These are phyloP conservation scores for Pristiophorus japonicus DNA, from an alignment of 2,113 vertebrate genomes.

Conservation along the genomic window DNA sequence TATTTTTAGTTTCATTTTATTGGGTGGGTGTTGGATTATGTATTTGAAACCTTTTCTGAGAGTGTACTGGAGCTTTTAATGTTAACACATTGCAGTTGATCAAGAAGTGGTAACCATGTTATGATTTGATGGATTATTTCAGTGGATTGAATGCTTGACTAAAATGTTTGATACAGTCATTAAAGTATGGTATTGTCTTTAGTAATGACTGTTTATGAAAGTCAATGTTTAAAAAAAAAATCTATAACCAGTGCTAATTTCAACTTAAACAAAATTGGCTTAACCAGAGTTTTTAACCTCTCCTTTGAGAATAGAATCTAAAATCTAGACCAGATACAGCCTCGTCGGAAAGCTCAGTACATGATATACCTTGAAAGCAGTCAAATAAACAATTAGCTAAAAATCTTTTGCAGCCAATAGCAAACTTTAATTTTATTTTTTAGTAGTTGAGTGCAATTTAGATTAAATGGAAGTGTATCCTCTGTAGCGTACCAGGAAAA, in stretches of 20 bases:
- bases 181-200: background rate
- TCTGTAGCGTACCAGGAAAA: background rate
- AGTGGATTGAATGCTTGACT: background rate
- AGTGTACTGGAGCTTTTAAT: background rate
- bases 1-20: slow-evolving; percentile 1
- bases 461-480: background rate
- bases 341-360: background rate
- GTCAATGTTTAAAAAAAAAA: background rate
- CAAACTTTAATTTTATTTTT: background rate
- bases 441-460: background rate
- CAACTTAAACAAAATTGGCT: background rate
- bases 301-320: background rate
- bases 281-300: too few species aligned
- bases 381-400: background rate
- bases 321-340: background rate
- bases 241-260: background rate
- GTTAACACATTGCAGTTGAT: background rate
- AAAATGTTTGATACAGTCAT: background rate
- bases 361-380: background rate
- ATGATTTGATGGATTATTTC: background rate
- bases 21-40: background rate
- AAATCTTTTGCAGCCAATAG: background rate
- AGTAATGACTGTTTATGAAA: background rate
- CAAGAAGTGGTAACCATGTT: background rate
- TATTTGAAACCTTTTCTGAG: background rate